Percentiles rank a stretch among this genome's conserved stretches.
phyloP scores from a whole-genome alignment of 2,113 vertebrate genomes.

The Eretmochelys imbricata region DNA sequence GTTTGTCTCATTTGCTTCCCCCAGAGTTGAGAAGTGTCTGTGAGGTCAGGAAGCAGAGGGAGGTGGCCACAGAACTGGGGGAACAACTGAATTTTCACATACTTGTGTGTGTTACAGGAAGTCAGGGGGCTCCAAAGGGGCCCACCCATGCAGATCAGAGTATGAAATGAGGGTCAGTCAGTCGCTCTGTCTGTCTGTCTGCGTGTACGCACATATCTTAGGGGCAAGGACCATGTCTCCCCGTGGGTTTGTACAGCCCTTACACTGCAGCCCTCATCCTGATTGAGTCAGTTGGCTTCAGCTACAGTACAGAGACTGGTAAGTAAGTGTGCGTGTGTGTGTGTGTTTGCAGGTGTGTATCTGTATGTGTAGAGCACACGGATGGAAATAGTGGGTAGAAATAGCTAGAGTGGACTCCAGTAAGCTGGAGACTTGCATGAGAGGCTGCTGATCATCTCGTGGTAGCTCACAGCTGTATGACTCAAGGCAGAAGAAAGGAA shows the following conservation, averaged over 20 bases:
- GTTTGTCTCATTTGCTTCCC: slow-evolving; percentile 37
- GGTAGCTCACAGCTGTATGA: slow-evolving; percentile 6
- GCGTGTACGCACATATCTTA: neutral
- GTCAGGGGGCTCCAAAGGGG: neutral
- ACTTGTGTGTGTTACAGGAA: neutral
- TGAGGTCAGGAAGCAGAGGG: slow-evolving; percentile 17
- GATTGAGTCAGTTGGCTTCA: no score
- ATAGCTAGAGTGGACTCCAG: neutral
- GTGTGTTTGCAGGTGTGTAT: neutral
- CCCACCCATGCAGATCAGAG: no score
- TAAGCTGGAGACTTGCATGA: neutral
- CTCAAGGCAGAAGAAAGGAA: slow-evolving; percentile 32
- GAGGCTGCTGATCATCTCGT: neutral
- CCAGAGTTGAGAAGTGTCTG: neutral
- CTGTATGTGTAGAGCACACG: no score
- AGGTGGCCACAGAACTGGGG: neutral
- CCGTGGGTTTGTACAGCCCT: neutral
- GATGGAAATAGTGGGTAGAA: neutral
- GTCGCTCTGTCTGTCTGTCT: no score
- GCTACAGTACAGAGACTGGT: no score
- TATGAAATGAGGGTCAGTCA: no score
- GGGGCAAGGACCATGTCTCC: neutral
- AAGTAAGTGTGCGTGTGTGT: neutral
- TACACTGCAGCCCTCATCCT: neutral
- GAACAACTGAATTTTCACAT: neutral